phyloP scores from a whole-genome alignment of 2,888 invertebrate genomes.

The Hirudinaria manillensis region DNA sequence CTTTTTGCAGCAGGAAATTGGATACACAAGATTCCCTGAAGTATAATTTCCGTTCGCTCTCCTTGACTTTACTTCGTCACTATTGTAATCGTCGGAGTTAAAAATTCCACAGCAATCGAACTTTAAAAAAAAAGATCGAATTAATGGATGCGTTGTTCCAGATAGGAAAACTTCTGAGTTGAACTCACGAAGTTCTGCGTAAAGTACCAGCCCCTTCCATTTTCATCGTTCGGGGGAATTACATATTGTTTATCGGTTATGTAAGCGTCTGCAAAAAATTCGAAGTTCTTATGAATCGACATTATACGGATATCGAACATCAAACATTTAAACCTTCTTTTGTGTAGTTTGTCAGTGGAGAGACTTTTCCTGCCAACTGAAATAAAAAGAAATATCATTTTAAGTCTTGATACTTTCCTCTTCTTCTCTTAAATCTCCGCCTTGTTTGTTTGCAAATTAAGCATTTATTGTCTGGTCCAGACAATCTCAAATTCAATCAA shows the following conservation, averaged over 20 bases:
- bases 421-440: no score
- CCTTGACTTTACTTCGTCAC: no score
- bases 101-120: constrained; percentile 14
- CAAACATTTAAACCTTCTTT: not conserved
- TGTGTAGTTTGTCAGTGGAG: not conserved
- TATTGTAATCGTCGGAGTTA: not conserved
- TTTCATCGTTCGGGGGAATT: not conserved
- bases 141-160: not conserved
- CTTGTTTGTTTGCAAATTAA: no score
- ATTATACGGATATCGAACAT: not conserved
- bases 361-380: not conserved
- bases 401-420: no score
- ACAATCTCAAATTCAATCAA: no score
- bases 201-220: not conserved
- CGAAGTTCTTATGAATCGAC: not conserved
- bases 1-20: constrained; percentile 18
- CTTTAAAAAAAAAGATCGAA: not conserved
- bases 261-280: not conserved
- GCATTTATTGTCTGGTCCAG: no score
- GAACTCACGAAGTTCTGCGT: not conserved
- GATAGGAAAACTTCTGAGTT: not conserved
- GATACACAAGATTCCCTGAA: not conserved
- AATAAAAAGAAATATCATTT: not conserved
- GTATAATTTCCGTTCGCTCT: not conserved
- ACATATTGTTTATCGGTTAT: not conserved